phyloP scores from a whole-genome alignment of 2,113 vertebrate genomes.

The Castor canadensis region DNA sequence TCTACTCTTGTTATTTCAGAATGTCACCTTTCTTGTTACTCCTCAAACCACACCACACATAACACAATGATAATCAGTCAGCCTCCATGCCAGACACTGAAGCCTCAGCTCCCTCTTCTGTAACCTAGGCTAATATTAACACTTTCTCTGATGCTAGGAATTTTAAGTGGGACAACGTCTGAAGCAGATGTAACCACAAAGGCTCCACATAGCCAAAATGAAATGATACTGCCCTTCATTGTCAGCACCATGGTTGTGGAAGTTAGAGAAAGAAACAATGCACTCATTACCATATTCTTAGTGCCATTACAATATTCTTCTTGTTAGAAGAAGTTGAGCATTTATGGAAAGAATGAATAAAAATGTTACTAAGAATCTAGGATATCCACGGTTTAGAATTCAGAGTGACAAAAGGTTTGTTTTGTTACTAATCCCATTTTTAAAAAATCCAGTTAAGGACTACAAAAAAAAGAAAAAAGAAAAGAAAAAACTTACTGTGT shows the following conservation, averaged over 20 bases:
- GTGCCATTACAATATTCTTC: not conserved
- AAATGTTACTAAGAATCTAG: not conserved
- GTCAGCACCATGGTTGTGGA: no score
- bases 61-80: not conserved
- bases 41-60: not conserved
- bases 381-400: not conserved
- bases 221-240: not conserved
- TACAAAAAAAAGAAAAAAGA: not conserved
- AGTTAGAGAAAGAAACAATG: not conserved
- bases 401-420: not conserved
- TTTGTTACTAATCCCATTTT: not conserved
- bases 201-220: not conserved
- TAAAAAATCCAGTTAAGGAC: not conserved
- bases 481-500: not conserved
- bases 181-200: not conserved
- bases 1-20: not conserved
- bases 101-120: not conserved
- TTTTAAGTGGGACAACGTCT: not conserved
- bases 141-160: not conserved
- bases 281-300: not conserved
- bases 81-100: not conserved
- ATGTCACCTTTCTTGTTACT: not conserved
- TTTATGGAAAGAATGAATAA: not conserved
- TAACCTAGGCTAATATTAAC: not conserved
- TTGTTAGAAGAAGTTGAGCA: not conserved